Percentiles rank a stretch among this genome's conserved stretches.
These are phyloP conservation scores for Empidonax traillii DNA, from an alignment of 2,113 vertebrate species.

Conservation along the genomic window DNA sequence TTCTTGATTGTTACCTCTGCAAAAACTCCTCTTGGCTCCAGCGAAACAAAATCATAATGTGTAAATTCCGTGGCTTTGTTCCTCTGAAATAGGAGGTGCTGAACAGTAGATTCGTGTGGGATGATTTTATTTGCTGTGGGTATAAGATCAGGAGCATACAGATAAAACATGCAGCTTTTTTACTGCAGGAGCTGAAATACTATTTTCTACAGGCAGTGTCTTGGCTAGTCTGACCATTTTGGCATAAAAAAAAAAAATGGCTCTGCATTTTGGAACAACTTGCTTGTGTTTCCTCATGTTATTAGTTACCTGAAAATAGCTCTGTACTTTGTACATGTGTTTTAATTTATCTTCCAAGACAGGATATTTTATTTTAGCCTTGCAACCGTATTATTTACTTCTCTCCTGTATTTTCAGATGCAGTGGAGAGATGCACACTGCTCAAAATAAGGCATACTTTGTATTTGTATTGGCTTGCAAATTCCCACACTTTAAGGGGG, in stretches of 20 bases:
- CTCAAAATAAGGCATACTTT: background rate
- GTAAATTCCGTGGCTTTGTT: background rate
- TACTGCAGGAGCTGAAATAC: background rate
- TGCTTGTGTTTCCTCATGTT: background rate
- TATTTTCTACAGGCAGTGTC: background rate
- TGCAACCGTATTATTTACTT: background rate
- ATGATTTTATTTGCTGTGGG: background rate
- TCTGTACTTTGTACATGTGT: background rate
- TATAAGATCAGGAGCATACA: background rate
- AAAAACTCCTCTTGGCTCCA: background rate
- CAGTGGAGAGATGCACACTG: background rate
- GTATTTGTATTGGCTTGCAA: background rate
- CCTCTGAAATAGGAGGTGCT: background rate
- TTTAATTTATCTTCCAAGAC: background rate
- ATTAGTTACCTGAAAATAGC: conserved; percentile 13
- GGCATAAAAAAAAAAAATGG: background rate
- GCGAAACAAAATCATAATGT: background rate
- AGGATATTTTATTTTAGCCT: background rate
- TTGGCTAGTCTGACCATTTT: background rate
- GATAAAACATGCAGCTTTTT: background rate
- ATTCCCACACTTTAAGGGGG: background rate
- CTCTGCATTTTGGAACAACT: background rate
- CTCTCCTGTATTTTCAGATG: background rate
- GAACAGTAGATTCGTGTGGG: background rate
- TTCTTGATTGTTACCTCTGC: background rate